A percentile compares a stretch with the other conserved stretches of the same genome.
Evolutionary conservation across 92 coral and sea anemone species (phyloP).

Genomic region (Epizoanthus illoricatus): DNA sequence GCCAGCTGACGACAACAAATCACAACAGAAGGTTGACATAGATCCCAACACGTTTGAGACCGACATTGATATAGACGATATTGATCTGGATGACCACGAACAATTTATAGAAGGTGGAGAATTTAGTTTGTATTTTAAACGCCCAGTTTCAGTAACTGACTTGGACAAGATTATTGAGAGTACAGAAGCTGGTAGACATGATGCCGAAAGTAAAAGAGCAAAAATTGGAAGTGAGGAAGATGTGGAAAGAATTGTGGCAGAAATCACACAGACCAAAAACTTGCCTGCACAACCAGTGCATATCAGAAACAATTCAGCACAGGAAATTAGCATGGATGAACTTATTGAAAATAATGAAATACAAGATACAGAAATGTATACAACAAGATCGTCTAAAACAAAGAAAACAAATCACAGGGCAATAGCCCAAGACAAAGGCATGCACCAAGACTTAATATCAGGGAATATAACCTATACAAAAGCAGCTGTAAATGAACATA

Average conservation of each 20-base stretch:
- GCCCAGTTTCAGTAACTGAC: constrained; percentile 83
- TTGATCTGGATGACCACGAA: constrained; percentile 51
- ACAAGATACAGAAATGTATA: background rate
- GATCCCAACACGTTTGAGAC: constrained; percentile 62
- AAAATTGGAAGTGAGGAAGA: constrained; percentile 28
- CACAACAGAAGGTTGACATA: constrained; percentile 5
- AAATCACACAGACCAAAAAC: constrained; percentile 5
- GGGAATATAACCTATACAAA: background rate
- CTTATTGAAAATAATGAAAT: background rate
- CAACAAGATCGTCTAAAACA: background rate
- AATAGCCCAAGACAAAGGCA: constrained; percentile 2
- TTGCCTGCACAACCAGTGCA: background rate
- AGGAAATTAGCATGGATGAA: constrained; percentile 11
- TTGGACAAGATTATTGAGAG: constrained; percentile 61
- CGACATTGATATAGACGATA: constrained; percentile 80
- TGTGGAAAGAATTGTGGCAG: constrained; percentile 22
- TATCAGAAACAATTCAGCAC: constrained; percentile 27
- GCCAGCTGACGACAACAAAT: constrained; percentile 25
- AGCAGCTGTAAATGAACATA: background rate
- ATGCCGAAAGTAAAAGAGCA: constrained; percentile 24
- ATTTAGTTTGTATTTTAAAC: constrained; percentile 68
- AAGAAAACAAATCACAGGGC: background rate
- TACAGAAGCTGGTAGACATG: background rate
- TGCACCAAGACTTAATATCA: constrained; percentile 1
- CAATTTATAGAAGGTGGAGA: constrained; percentile 50